Percentiles rank a stretch among this genome's conserved stretches.
Conservation (phyloP, 2,888 invertebrate genomes). For the Hemaris fuciformis region DNA sequence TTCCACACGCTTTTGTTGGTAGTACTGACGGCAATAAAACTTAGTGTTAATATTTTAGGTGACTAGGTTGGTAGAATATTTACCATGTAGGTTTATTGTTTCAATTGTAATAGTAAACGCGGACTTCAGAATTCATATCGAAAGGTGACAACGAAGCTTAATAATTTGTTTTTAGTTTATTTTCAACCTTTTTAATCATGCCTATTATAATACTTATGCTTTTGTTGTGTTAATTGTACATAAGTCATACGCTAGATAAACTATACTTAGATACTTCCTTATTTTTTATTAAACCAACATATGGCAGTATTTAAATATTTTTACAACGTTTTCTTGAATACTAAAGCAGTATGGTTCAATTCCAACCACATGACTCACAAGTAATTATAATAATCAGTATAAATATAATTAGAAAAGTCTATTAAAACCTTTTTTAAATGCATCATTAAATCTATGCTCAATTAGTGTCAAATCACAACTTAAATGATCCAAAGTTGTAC, state of each 20-base stretch:
- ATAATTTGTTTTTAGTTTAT: too few species aligned
- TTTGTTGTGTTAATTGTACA: too few species aligned
- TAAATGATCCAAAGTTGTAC: conserved; percentile 39
- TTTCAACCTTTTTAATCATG: too few species aligned
- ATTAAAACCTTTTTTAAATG: neutral
- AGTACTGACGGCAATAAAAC: conserved; percentile 33
- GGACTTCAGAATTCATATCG: too few species aligned
- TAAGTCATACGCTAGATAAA: too few species aligned
- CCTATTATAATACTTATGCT: too few species aligned
- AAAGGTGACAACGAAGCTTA: too few species aligned
- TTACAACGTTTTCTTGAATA: neutral
- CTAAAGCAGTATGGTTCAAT: neutral
- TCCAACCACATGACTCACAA: neutral
- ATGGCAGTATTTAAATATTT: too few species aligned
- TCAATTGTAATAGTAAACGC: too few species aligned
- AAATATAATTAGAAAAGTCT: neutral
- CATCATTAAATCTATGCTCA: neutral
- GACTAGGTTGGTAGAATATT: neutral
- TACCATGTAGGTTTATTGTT: too few species aligned
- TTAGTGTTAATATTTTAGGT: neutral
- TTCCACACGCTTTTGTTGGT: conserved; percentile 41
- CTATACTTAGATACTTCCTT: too few species aligned
- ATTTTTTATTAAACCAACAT: too few species aligned
- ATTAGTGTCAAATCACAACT: conserved; percentile 34
- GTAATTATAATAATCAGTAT: neutral